Percentiles rank a stretch among this genome's conserved stretches.
phyloP scores from a whole-genome alignment of 2,888 invertebrate species.

The Polia nebulosa region DNA sequence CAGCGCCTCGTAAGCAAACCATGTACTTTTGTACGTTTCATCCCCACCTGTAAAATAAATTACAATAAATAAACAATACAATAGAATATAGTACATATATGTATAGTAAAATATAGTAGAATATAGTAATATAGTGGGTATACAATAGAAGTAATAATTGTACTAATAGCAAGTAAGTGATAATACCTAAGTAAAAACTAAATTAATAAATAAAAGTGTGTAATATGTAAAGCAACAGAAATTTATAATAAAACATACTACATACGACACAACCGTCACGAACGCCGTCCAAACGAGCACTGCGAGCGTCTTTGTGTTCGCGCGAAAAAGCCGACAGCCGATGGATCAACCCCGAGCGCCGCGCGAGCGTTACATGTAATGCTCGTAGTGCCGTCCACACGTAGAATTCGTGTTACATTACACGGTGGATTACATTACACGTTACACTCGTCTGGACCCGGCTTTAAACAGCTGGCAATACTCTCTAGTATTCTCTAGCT shows the following conservation, averaged over 20 bases:
- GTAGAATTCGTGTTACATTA: neutral
- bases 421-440: slow-evolving; percentile 21
- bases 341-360: slow-evolving; percentile 40
- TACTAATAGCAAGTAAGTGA: slow-evolving; percentile 54
- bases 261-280: too few species aligned
- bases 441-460: slow-evolving; percentile 1
- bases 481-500: too few species aligned
- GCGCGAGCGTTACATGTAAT: slow-evolving; percentile 47
- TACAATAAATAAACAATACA: slow-evolving; percentile 27
- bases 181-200: slow-evolving; percentile 54
- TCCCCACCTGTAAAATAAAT: neutral
- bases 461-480: too few species aligned
- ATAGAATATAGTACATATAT: slow-evolving; percentile 35
- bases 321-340: slow-evolving; percentile 50
- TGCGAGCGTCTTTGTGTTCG: slow-evolving; percentile 46
- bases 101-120: slow-evolving; percentile 32
- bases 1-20: too few species aligned
- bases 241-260: slow-evolving; percentile 51
- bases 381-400: slow-evolving; percentile 22
- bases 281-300: slow-evolving; percentile 22
- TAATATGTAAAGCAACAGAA: slow-evolving; percentile 54
- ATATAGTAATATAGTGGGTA: slow-evolving; percentile 37
- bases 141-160: slow-evolving; percentile 54
- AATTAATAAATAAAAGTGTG: slow-evolving; percentile 52
- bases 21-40: too few species aligned